phyloP scores from a whole-genome alignment of 1,140 invertebrate species.

The Temnothorax curvispinosus region DNA sequence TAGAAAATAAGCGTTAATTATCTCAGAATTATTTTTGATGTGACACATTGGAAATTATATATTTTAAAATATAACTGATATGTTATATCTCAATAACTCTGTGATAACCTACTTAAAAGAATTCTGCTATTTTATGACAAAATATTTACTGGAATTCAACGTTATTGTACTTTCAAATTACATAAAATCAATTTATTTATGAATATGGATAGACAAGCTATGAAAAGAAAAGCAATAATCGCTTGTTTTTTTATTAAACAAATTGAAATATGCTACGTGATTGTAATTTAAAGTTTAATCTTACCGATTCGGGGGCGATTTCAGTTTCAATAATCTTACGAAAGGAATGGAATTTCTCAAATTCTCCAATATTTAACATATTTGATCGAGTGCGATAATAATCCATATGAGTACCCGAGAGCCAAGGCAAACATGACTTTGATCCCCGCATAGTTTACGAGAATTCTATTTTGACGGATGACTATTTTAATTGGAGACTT shows the following conservation, averaged over 20 bases:
- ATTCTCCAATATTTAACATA: neutral
- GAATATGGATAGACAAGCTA: neutral
- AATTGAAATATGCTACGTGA: neutral
- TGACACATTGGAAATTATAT: neutral
- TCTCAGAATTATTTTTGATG: neutral
- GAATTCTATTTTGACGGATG: slow-evolving; percentile 17
- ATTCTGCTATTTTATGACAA: neutral
- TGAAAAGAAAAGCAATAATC: neutral
- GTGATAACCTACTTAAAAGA: neutral
- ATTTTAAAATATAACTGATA: neutral
- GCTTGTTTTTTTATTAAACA: neutral
- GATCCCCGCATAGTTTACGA: neutral
- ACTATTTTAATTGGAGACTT: slow-evolving; percentile 27
- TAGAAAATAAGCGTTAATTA: neutral
- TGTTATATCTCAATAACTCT: neutral
- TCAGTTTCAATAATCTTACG: neutral
- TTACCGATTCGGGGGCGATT: neutral
- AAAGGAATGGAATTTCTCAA: neutral
- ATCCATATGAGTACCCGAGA: neutral
- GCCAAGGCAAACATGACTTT: neutral
- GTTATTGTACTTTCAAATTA: neutral
- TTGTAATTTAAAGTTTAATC: neutral
- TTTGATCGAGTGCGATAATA: neutral
- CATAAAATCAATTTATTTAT: neutral
- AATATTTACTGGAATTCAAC: neutral